phyloP scores from a whole-genome alignment of 2,797 vertebrate species.

The Dipus sagitta region DNA sequence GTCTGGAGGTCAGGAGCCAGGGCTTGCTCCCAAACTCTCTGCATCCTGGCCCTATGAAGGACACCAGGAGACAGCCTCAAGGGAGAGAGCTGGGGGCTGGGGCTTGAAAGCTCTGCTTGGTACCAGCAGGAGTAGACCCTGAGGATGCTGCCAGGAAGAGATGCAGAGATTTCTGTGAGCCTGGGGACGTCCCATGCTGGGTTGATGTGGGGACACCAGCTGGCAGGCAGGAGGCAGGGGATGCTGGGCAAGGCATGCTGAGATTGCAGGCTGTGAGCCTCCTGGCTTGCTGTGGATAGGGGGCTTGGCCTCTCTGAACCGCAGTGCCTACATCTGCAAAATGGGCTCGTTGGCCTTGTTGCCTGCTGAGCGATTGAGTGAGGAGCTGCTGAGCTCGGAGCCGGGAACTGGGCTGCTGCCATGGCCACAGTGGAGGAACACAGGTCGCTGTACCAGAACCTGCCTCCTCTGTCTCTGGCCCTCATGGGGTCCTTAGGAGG shows the following conservation, averaged over 20 bases:
- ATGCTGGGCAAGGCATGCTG: not conserved
- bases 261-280: not conserved
- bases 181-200: not conserved
- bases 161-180: not conserved
- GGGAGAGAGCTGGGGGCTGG: not conserved
- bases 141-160: not conserved
- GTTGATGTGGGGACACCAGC: not conserved
- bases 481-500: not conserved
- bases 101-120: too few species aligned
- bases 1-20: not conserved
- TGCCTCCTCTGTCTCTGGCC: not conserved
- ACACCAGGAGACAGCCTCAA: not conserved
- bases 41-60: not conserved
- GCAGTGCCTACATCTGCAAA: not conserved
- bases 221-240: not conserved
- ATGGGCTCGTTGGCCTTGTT: not conserved
- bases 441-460: too few species aligned
- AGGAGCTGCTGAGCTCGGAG: too few species aligned
- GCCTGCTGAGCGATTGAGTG: too few species aligned
- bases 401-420: too few species aligned
- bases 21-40: not conserved
- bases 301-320: not conserved
- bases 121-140: not conserved
- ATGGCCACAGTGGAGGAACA: too few species aligned
- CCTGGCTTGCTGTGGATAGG: not conserved